Conservation (phyloP, 2,113 vertebrate species). For the Hyaena hyaena region DNA sequence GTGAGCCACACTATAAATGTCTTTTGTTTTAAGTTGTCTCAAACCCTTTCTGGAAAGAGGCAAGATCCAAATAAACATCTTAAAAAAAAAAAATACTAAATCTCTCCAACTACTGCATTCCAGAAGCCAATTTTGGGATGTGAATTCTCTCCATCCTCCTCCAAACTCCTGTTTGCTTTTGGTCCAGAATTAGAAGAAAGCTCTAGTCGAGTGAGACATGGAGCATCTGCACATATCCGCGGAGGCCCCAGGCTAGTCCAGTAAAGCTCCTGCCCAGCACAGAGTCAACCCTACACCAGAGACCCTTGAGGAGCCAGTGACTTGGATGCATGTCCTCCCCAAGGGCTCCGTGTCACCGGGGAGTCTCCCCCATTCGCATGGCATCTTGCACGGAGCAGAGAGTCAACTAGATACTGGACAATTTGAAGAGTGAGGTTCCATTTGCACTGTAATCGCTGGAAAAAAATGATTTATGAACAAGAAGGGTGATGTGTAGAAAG, state of each 20-base stretch:
- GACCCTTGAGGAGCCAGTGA: neutral
- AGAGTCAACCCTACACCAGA: neutral
- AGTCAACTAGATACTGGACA: neutral
- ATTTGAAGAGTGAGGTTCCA: neutral
- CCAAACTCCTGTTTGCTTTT: neutral
- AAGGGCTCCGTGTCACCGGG: neutral
- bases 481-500: neutral
- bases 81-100: neutral
- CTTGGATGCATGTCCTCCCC: neutral
- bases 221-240: neutral
- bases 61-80: constrained; percentile 1
- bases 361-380: neutral
- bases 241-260: neutral
- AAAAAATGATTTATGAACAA: neutral
- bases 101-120: neutral
- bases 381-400: neutral
- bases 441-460: neutral
- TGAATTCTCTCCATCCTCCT: constrained; percentile 18
- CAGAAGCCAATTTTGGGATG: neutral
- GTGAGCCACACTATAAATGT: neutral
- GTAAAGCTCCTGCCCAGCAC: neutral
- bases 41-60: neutral
- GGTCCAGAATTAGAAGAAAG: constrained; percentile 21
- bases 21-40: neutral
- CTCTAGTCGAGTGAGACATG: neutral